Evolutionary conservation across 92 coral and sea anemone species (phyloP).

Genomic region (Porites evermanni): DNA sequence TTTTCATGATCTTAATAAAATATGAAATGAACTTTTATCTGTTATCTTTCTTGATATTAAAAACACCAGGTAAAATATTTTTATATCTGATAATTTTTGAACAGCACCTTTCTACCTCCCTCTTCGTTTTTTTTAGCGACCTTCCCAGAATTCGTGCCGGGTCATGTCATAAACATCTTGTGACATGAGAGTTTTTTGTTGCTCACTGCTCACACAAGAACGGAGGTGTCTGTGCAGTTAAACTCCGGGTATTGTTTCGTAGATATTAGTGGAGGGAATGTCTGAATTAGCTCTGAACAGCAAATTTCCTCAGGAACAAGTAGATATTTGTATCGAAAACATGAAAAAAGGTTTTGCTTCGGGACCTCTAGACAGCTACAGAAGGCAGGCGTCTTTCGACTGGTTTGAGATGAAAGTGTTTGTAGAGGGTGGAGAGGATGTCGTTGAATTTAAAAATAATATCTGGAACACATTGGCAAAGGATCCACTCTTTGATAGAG

Average conservation of each 20-base stretch:
- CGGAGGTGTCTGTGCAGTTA: not conserved
- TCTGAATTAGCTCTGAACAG: conserved; percentile 13
- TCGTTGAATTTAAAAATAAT: conserved; percentile 70
- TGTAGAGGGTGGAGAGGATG: conserved; percentile 88
- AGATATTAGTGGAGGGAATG: not conserved
- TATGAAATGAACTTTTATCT: not conserved
- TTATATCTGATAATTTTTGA: not conserved
- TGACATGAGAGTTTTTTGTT: not conserved
- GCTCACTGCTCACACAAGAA: not conserved
- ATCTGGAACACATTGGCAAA: conserved; percentile 85
- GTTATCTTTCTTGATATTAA: not conserved
- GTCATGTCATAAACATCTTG: not conserved
- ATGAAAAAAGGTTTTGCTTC: conserved; percentile 52
- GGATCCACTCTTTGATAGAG: conserved; percentile 82
- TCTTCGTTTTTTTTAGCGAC: not conserved
- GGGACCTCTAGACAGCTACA: conserved; percentile 88
- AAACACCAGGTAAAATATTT: not conserved
- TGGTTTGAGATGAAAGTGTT: conserved; percentile 88
- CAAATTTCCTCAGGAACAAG: not conserved
- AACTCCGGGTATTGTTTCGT: not conserved
- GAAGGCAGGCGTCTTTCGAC: conserved; percentile 84
- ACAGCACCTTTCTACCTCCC: not conserved
- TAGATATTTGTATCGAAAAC: not conserved
- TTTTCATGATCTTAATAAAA: not conserved
- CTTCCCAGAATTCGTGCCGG: not conserved